Evolutionary conservation across 2,888 invertebrate species (phyloP).

Genomic region (Rapana venosa): DNA sequence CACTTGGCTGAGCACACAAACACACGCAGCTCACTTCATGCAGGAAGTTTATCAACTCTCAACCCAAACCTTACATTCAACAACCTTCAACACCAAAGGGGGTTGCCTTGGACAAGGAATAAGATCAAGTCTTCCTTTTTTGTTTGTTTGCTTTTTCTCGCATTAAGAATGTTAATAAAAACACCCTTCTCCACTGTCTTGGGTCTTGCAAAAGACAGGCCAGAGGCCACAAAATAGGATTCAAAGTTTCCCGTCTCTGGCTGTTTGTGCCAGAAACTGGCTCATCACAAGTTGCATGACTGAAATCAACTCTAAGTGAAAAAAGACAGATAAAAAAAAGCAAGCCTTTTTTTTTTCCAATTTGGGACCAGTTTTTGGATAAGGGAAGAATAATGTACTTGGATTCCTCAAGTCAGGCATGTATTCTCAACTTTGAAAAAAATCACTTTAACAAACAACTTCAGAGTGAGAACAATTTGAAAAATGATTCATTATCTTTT

Average conservation of each 20-base stretch:
- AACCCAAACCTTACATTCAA: conserved; percentile 47
- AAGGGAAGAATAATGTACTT: no score
- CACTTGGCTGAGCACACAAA: conserved; percentile 23
- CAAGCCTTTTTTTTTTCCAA: no score
- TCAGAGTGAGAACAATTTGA: no score
- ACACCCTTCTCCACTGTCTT: background rate
- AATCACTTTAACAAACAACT: no score
- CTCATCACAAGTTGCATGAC: no score
- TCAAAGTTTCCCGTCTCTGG: no score
- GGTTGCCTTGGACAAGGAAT: conserved; percentile 49
- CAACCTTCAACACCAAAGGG: conserved; percentile 62
- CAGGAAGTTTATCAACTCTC: conserved; percentile 51
- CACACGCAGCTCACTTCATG: conserved; percentile 47
- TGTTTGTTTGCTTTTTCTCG: background rate
- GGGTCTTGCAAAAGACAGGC: background rate
- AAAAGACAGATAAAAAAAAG: no score
- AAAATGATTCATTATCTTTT: no score
- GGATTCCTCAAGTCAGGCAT: no score
- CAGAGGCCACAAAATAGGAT: background rate
- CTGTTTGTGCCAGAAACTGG: background rate
- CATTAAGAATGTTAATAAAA: background rate
- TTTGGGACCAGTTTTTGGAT: no score
- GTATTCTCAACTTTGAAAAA: no score
- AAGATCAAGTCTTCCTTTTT: background rate
- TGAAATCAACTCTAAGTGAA: no score